These are phyloP conservation scores for Alloplasta piceator DNA, from an alignment of 2,888 invertebrate species.

Conservation along the genomic window DNA sequence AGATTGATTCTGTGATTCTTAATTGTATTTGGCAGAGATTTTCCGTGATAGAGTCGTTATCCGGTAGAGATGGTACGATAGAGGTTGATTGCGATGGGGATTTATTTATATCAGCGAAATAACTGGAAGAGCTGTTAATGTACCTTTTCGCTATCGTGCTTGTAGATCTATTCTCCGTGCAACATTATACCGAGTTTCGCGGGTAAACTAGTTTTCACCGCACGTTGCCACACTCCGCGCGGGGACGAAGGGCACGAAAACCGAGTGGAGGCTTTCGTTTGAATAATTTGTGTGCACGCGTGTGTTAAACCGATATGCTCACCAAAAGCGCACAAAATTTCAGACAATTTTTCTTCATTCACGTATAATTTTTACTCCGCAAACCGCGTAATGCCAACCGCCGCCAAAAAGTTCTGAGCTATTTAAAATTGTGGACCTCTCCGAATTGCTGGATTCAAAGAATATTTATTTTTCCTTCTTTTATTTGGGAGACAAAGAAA, in stretches of 20 bases:
- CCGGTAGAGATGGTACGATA: too few relatives aligned
- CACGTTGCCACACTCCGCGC: slow-evolving; percentile 47
- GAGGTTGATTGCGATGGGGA: too few relatives aligned
- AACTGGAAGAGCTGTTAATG: too few relatives aligned
- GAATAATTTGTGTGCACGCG: slow-evolving; percentile 33
- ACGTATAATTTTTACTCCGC: slow-evolving; percentile 26
- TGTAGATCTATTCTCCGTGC: background rate
- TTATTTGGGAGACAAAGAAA: too few relatives aligned
- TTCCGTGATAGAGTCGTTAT: too few relatives aligned
- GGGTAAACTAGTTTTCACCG: slow-evolving; percentile 63
- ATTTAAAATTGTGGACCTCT: background rate
- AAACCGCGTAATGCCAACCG: background rate
- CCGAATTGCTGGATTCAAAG: background rate
- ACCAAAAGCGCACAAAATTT: slow-evolving; percentile 8
- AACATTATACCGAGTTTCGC: slow-evolving; percentile 41
- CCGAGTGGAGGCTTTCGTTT: slow-evolving; percentile 11
- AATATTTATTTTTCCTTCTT: background rate
- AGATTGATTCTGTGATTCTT: too few relatives aligned
- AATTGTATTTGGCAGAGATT: too few relatives aligned
- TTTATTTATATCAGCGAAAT: too few relatives aligned
- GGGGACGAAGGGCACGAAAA: slow-evolving; percentile 35
- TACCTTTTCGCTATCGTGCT: background rate
- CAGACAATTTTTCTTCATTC: slow-evolving; percentile 28
- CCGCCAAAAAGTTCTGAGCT: background rate
- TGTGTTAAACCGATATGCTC: slow-evolving; percentile 31